Evolutionary conservation across 2,113 vertebrate genomes (phyloP).

Genomic region (Motacilla tschutschensis): DNA sequence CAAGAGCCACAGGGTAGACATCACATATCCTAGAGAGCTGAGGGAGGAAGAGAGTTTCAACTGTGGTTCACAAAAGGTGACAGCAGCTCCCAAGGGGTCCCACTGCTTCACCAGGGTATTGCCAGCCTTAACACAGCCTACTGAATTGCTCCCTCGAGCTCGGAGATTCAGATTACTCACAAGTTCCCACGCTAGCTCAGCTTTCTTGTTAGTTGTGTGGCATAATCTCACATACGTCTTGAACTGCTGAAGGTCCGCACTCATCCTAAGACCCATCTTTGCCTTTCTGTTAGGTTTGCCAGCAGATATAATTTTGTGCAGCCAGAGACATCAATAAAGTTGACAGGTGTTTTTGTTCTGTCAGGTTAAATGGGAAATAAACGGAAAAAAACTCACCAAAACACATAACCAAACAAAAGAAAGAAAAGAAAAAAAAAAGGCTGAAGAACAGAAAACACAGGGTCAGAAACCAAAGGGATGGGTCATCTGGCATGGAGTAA

Average conservation of each 20-base stretch:
- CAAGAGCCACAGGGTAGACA: background rate
- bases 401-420: background rate
- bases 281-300: background rate
- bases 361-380: background rate
- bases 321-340: background rate
- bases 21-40: background rate
- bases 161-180: background rate
- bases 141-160: background rate
- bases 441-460: background rate
- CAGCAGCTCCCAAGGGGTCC: background rate
- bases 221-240: background rate
- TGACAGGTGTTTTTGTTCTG: background rate
- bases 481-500: background rate
- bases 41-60: background rate
- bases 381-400: background rate
- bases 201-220: background rate
- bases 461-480: background rate
- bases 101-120: background rate
- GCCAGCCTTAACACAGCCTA: background rate
- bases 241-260: background rate
- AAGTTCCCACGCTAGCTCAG: background rate
- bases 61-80: background rate
- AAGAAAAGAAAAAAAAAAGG: fast-evolving
- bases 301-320: background rate
- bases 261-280: background rate